Base-by-base conservation (phyloP, 2,797 vertebrate genomes). In the Prunella strophiata region DNA sequence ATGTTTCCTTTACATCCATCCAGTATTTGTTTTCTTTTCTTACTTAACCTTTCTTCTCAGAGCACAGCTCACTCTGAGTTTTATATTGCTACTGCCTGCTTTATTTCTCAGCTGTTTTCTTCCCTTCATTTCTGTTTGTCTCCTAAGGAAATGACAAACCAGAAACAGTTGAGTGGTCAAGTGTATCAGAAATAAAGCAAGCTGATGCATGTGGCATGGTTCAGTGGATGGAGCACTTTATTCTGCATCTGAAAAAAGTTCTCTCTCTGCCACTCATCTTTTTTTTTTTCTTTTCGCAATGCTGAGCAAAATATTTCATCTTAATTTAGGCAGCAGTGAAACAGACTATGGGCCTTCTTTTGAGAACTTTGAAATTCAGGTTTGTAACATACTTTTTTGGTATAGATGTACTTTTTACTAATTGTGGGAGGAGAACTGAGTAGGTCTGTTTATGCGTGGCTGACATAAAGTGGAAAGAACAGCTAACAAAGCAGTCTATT, bases 81-180 rank as follows among this genome's bases (percentile, higher is more conserved):
- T 92, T 67, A 7, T 65, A 68, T n/a, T 71, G 45, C 57, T 73
- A 12, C 30, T 66, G 20, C 77, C 47, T 88, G 21, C 22, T 91
- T 82, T 89, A 51, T 75, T 78, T 51, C 17, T 88, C 21, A 62
- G 6, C 47, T 71, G 34, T 73, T 96, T 94, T 68, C 36, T 72
- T 81, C 51, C 36, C 40, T 88, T 87, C 34, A 19, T 47, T 91
- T 75, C 76, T 83, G 18, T 65, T 93, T 85, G 19, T 58, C n/a
- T 89, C 36, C 62, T 47, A 88, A 91, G 70, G 48, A 96, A 94
- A 77, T 92, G 85, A 92, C 93, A 96, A 92, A 78, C 70, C 68
- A 30, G 76, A 92, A 85, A 91, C 85, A 91, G 82, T 70, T 92
- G 93, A 92, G 79, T 85, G 63, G 51, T 76, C 89, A 94, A 91